Conservation (phyloP, 1,140 invertebrate species). For the Atta colombica region DNA sequence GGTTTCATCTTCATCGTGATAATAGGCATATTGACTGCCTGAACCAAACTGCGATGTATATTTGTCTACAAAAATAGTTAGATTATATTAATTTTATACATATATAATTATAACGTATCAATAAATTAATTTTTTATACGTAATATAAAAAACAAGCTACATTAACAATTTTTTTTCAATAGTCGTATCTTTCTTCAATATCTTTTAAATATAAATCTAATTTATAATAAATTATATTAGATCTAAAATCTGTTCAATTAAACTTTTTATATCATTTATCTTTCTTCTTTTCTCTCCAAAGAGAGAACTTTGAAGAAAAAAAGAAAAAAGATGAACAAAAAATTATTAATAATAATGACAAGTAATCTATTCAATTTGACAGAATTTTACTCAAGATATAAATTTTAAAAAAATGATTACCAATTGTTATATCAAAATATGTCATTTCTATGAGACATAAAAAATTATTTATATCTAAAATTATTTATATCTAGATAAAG, state of each 20-base stretch:
- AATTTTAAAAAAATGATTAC: too few species aligned
- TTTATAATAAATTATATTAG: background rate
- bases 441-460: background rate
- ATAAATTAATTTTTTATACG: background rate
- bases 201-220: background rate
- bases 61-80: slow-evolving; percentile 91
- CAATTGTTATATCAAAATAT: background rate
- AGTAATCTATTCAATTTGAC: too few species aligned
- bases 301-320: too few species aligned
- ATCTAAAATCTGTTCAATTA: background rate
- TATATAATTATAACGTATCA: background rate
- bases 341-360: too few species aligned
- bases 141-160: background rate
- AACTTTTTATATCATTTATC: too few species aligned
- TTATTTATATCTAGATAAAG: background rate
- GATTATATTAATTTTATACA: background rate
- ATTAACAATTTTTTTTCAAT: background rate
- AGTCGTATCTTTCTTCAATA: background rate
- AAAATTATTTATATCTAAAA: background rate
- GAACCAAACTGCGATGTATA: slow-evolving; percentile 98
- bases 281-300: too few species aligned
- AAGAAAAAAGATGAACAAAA: too few species aligned
- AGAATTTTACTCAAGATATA: too few species aligned
- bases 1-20: slow-evolving; percentile 99
- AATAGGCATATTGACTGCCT: slow-evolving; percentile 98